Percentiles rank a stretch among this genome's conserved stretches.
Evolutionary conservation across 2,888 invertebrate genomes (phyloP).

Genomic region (Lasioglossum calceatum): DNA sequence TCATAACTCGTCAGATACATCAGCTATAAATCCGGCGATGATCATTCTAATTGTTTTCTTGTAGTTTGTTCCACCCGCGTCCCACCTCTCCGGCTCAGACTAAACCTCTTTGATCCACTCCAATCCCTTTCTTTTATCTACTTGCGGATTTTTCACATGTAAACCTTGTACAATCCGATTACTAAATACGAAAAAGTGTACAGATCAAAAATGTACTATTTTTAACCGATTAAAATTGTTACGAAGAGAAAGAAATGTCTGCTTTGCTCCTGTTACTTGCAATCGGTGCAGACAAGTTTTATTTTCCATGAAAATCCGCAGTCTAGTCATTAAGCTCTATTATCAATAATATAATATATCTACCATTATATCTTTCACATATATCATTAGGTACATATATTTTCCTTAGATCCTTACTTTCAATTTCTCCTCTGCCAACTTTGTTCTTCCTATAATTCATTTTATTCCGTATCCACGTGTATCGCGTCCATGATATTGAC

Average conservation of each 20-base stretch:
- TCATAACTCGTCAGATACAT: conserved; percentile 73
- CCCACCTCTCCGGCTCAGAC: background rate
- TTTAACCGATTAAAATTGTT: too few species aligned
- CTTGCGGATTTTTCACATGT: background rate
- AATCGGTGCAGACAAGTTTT: too few species aligned
- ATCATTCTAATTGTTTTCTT: conserved; percentile 6
- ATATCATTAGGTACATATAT: background rate
- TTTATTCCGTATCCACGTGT: background rate
- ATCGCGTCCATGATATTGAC: conserved; percentile 42
- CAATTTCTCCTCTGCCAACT: background rate
- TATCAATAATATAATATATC: background rate
- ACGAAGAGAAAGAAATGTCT: too few species aligned
- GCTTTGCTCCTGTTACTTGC: too few species aligned
- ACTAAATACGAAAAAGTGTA: background rate
- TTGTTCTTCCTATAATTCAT: background rate
- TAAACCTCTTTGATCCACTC: background rate
- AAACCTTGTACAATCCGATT: background rate
- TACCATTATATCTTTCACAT: background rate
- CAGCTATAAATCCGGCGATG: conserved; percentile 68
- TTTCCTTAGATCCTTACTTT: background rate
- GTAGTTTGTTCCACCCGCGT: background rate
- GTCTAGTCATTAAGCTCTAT: too few species aligned
- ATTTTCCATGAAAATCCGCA: too few species aligned
- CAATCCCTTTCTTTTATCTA: background rate
- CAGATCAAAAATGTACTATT: too few species aligned